Evolutionary conservation across 2,797 vertebrate species (phyloP), one percentile per base, ranked within the genome.

Genomic region (Natrix natrix): DNA sequence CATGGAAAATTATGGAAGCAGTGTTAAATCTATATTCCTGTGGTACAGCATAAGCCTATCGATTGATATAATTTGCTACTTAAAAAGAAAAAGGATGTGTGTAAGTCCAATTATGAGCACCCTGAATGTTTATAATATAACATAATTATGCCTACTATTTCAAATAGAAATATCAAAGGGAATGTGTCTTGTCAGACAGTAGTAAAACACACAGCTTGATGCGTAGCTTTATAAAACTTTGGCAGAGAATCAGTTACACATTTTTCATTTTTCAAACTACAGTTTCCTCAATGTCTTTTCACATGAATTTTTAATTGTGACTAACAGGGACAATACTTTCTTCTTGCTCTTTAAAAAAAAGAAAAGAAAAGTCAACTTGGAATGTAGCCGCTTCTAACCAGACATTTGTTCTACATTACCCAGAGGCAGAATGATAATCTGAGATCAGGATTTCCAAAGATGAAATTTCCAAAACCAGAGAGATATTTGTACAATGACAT

Each of bases 291-390:
- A 57, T 56, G n/a, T 57, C 8, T 92, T 55, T 74, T 88, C 54
- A 74, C 37, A 48, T 37, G 26, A 8, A 92, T 91, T 60, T 91
- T 91, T 78, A 91, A 43, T 59, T 60, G 74, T 91, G 74, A 91
- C 24, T 86, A 28, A 78, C 90, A 86, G 57, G 74, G 20, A 86
- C 74, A 91, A 60, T 37, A 86, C n/a, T 74, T 90, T 69, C 16
- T 74, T 74, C 74, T 83, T 83, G 37, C 37, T 83, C 74, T 83
- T 83, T 24, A 22, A 22, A 66, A 69, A 59, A 26, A 43, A 24
- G 13, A 17, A 13, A 24, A 56, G 66, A 69, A 69, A 74, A 37
- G n/a, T 74, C 66, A 74, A 57, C 43, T 78, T 24, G 60, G 48
- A 54, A 63, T 11, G 17, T 91, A 43, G 48, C 8, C 3, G 37